These are phyloP conservation scores for Oncorhynchus mykiss DNA, from an alignment of 2,113 vertebrate genomes.

Conservation along the genomic window DNA sequence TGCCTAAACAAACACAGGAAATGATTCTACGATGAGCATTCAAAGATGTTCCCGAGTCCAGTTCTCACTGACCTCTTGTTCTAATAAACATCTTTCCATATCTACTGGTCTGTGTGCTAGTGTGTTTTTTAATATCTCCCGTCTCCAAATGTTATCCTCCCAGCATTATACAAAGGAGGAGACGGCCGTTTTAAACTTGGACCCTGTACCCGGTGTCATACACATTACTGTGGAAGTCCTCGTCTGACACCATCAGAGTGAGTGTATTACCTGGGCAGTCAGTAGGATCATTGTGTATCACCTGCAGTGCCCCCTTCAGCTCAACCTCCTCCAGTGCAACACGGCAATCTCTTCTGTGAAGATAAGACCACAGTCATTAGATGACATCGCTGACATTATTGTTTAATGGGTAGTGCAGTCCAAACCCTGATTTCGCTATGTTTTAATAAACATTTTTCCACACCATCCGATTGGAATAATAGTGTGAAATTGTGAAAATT, in stretches of 20 bases:
- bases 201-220: too few relatives aligned
- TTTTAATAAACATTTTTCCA: too few relatives aligned
- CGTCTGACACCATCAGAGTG: neutral
- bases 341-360: neutral
- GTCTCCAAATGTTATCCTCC: neutral
- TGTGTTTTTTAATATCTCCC: neutral
- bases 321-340: neutral
- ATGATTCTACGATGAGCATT: neutral
- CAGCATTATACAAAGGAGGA: neutral
- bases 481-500: too few relatives aligned
- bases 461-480: too few relatives aligned
- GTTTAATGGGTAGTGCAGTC: too few relatives aligned
- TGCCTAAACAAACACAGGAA: neutral
- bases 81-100: neutral
- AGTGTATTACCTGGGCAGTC: neutral
- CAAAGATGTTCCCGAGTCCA: neutral
- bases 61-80: too few relatives aligned
- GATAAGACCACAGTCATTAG: neutral
- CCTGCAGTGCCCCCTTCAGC: conserved; percentile 1
- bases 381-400: neutral
- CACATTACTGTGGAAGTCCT: neutral
- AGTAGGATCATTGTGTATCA: neutral
- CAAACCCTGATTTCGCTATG: too few relatives aligned
- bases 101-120: neutral
- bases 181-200: too few relatives aligned